Evolutionary conservation across 2,888 invertebrate species (phyloP).

Genomic region (Thera britannica): DNA sequence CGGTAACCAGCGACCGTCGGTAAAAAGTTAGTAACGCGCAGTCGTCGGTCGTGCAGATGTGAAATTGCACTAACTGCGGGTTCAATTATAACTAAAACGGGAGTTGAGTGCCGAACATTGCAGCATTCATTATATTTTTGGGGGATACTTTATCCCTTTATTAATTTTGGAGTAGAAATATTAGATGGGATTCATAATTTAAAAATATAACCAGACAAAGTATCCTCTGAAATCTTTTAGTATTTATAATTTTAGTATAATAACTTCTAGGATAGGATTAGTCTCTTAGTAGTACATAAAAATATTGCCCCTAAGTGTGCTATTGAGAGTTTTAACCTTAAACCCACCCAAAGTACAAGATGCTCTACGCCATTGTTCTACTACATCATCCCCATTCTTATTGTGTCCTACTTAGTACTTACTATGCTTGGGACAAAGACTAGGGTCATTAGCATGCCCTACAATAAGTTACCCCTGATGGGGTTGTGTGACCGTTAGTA

Average conservation of each 20-base stretch:
- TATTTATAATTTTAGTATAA: no score
- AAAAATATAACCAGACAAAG: no score
- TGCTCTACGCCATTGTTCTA: no score
- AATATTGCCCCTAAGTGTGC: no score
- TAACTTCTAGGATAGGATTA: no score
- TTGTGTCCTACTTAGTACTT: no score
- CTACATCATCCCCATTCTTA: no score
- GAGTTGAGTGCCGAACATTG: slow-evolving; percentile 1
- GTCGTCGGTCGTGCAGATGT: slow-evolving; percentile 16
- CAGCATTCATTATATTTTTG: not conserved
- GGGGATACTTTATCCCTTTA: not conserved
- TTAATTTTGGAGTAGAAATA: not conserved
- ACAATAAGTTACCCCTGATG: not conserved
- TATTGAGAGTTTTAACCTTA: no score
- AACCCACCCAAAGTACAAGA: no score
- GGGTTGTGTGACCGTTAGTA: not conserved
- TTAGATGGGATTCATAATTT: not conserved
- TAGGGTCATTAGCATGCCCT: not conserved
- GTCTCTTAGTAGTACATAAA: no score
- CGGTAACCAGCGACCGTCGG: slow-evolving; percentile 3
- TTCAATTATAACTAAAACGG: slow-evolving; percentile 17
- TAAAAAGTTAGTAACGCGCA: slow-evolving; percentile 25
- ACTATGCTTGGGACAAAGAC: no score
- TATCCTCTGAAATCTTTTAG: no score
- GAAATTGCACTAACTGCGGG: slow-evolving; percentile 20